Base-by-base conservation (phyloP, 2,888 invertebrate species). In the Willowsia nigromaculata region DNA sequence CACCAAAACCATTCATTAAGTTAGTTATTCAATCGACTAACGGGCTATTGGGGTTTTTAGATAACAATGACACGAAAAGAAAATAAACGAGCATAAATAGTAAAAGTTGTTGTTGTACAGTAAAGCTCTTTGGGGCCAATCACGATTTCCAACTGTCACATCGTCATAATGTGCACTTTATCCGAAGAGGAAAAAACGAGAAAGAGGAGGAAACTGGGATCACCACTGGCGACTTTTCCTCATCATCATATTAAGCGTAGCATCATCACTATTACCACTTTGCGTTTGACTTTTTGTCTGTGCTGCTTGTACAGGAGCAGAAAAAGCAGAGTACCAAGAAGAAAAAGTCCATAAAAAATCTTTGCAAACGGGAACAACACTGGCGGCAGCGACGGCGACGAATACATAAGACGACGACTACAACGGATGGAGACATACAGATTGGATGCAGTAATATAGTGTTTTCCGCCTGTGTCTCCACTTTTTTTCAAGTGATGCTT, bases 381-480 rank as follows among this genome's bases (percentile, higher is more conserved):
- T 59, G 81, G 85, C 68, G 86, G 71, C 86, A 56, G 33, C 68
- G 68, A 86, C 81, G 86, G 86, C 86, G 86, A 81, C 85, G 62
- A 78, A 62, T 78, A 78, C 85, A 85, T 50, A 78, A 80, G 80
- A 86, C 86, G 86, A 62, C 86, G 86, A 56, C 86, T 86, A 86
- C 86, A 86, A 65, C 90, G 90, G 90, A 90, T 90, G 90, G 90
- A 90, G 90, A 90, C 90, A 86, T 81, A 89, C 90, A 83, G 89
- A 89, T 89, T 89, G 85, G 89, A 89, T 82, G 85, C 78, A 82
- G 85, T 89, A 82, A 71, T 80, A 89, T 89, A 85, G 89, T 85
- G 74, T 89, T 89, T 89, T 89, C 89, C 89, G 85, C 81, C 85
- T 68, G 80, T 86, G 80, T 86, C 81, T 81, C 86, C 74, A 56